Evolutionary conservation across 1,140 invertebrate species (phyloP), one percentile per base, ranked within the genome.

Genomic region (Heliconius eleuchia): DNA sequence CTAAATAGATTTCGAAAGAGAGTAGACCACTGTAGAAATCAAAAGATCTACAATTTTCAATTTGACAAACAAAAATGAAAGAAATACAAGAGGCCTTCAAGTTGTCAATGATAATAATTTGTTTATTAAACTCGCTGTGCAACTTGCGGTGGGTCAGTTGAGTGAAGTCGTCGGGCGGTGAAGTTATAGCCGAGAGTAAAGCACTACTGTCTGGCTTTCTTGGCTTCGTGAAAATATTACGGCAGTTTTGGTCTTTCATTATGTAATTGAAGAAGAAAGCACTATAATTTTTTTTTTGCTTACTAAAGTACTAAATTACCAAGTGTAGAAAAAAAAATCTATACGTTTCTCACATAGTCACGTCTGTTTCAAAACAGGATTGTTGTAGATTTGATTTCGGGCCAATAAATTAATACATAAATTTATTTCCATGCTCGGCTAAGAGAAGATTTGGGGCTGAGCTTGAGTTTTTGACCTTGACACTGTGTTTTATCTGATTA

Each of bases 91-190:
- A 66, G 42, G 19, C 23, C 79, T 77, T 37, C 19, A 34, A 37
- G 52, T 82, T 82, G 80, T 85, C 82, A 81, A 73, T 75, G 78
- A 79, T 85, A 88, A 87, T 87, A 84, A 88, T 85, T 88, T 86
- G 85, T 82, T 81, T 81, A 85, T 80, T 76, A 84, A 81, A 82
- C 82, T 83, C 76, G 79, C 78, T 71, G 71, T 73, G 77, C 71
- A 76, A 79, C 23, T 72, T 73, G 74, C 81, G 82, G 76, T 82
- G 82, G 79, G 84, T 85, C 85, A 85, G 85, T 83, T 77, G 60
- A 71, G 77, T 37, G 71, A 85, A 83, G 77, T 83, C 78, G 73
- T 75, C 46, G 60, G 57, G 73, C 7, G 73, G 50, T 55, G 52
- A 85, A 87, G 84, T 85, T 84, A 80, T 57, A 50, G 74, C 46